Conservation (phyloP, 2,797 vertebrate species). For the Kryptopterus vitreolus region DNA sequence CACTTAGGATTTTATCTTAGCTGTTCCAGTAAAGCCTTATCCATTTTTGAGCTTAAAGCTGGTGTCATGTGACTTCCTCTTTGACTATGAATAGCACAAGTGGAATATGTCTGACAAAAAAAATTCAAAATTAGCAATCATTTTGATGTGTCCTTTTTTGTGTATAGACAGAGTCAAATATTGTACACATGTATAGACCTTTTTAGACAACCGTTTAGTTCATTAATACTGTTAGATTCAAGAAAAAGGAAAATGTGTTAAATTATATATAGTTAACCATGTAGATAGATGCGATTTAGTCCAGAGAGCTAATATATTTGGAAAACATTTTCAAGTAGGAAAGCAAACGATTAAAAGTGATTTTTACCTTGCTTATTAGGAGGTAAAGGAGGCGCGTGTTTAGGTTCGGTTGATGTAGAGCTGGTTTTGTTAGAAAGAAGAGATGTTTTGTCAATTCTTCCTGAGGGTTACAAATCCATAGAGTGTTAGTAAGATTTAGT, state of each 20-base stretch:
- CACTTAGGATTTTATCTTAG: conserved; percentile 12
- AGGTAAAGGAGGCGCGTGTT: too few relatives aligned
- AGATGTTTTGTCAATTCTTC: neutral
- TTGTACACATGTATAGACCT: neutral
- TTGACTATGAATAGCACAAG: conserved; percentile 27
- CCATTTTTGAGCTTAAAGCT: conserved; percentile 22
- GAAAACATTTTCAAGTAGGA: too few relatives aligned
- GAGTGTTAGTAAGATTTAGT: conserved; percentile 48
- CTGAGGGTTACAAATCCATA: conserved; percentile 43
- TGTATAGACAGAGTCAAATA: neutral
- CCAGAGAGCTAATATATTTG: neutral
- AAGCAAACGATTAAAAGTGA: neutral
- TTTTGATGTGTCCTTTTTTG: too few relatives aligned
- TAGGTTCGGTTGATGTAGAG: neutral
- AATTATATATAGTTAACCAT: too few relatives aligned
- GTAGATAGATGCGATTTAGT: neutral
- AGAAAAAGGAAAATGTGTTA: too few relatives aligned
- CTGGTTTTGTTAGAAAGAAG: conserved; percentile 4
- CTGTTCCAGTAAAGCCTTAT: conserved; percentile 30
- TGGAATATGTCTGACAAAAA: neutral
- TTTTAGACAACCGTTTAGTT: too few relatives aligned
- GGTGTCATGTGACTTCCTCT: conserved; percentile 45
- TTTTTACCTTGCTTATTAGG: too few relatives aligned
- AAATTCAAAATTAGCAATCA: neutral
- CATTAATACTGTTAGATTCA: neutral